Percentiles rank a stretch among this genome's conserved stretches.
Conservation (phyloP, 2,888 invertebrate species). For the Gisinianus flammeolus region DNA sequence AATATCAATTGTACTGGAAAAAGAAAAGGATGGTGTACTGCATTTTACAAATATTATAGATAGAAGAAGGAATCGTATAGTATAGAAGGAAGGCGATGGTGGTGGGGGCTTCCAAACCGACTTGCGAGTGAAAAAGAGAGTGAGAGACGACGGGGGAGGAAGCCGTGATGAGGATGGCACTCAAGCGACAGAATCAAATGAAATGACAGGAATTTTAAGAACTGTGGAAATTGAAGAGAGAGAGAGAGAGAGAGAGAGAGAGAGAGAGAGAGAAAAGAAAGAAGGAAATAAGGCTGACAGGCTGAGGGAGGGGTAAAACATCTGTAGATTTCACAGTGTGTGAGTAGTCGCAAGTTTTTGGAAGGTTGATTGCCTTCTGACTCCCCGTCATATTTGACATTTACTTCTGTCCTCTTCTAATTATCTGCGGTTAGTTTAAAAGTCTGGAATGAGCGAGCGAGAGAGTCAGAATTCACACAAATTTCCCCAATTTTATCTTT, state of each 20-base stretch:
- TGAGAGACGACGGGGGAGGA: background rate
- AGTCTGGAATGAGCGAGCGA: background rate
- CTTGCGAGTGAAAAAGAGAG: conserved; percentile 4
- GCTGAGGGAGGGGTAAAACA: background rate
- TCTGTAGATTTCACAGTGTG: background rate
- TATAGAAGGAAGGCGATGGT: background rate
- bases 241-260: background rate
- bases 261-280: background rate
- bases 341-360: background rate
- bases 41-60: background rate
- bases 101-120: background rate
- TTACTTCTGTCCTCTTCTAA: conserved; percentile 1
- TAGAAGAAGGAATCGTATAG: background rate
- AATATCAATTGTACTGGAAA: background rate
- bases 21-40: background rate
- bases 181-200: conserved; percentile 14
- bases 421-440: conserved; percentile 12
- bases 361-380: background rate
- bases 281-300: background rate
- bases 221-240: background rate
- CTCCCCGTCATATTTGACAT: conserved; percentile 7
- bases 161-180: background rate
- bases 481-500: background rate
- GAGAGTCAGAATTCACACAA: background rate
- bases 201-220: conserved; percentile 20